A percentile compares a stretch with the other conserved stretches of the same genome.
Conservation (phyloP, 2,113 vertebrate species). For the Pseudopodoces humilis region DNA sequence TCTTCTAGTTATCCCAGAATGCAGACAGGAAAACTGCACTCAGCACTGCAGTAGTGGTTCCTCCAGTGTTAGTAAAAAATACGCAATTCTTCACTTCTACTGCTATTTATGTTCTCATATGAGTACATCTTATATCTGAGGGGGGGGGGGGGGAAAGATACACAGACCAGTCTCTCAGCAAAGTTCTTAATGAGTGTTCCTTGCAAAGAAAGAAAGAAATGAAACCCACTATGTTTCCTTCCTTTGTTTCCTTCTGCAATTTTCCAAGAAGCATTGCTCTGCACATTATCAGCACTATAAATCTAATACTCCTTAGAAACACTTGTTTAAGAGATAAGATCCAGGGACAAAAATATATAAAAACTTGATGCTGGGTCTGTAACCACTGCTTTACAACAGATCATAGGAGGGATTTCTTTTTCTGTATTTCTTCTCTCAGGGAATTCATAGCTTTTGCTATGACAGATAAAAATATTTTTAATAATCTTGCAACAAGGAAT, state of each 20-base stretch:
- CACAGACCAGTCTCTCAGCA: neutral
- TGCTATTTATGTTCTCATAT: neutral
- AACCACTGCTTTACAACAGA: neutral
- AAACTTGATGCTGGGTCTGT: neutral
- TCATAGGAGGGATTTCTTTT: neutral
- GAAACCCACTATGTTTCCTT: neutral
- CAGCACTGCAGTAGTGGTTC: neutral
- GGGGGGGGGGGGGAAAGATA: too few species aligned
- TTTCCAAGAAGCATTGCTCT: neutral
- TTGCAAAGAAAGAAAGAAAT: constrained; percentile 17
- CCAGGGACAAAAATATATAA: neutral
- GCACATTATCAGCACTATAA: constrained; percentile 13
- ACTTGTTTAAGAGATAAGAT: constrained; percentile 28
- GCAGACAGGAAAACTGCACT: neutral
- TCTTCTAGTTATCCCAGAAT: neutral
- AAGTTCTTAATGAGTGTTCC: neutral
- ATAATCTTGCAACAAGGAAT: constrained; percentile 8
- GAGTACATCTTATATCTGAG: neutral
- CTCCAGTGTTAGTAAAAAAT: neutral
- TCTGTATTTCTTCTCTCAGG: neutral
- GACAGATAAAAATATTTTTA: constrained; percentile 62
- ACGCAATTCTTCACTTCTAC: neutral
- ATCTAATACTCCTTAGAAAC: constrained; percentile 43
- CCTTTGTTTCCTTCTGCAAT: neutral
- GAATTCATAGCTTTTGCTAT: constrained; percentile 9